Evolutionary conservation across 2,888 invertebrate genomes (phyloP).

Genomic region (Tachina lurida): DNA sequence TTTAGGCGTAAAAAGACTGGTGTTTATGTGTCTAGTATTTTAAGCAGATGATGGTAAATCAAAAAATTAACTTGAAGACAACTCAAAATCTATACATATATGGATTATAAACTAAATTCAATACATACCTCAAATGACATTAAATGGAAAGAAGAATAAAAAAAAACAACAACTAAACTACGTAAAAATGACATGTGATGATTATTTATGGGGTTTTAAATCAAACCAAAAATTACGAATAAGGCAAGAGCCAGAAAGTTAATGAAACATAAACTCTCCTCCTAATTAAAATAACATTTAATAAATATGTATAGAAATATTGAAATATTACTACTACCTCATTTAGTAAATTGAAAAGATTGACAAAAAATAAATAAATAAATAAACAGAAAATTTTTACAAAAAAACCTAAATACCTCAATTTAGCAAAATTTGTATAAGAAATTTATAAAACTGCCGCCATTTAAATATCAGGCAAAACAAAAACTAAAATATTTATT

Average conservation of each 20-base stretch:
- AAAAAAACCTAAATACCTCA: conserved; percentile 72
- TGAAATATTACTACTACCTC: conserved; percentile 70
- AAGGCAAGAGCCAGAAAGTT: not conserved
- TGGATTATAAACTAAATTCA: conserved; percentile 57
- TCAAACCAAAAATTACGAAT: conserved; percentile 25
- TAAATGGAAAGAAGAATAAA: not conserved
- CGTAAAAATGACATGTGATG: conserved; percentile 40
- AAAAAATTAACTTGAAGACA: conserved; percentile 48
- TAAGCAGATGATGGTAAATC: conserved; percentile 56
- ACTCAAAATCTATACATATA: conserved; percentile 43
- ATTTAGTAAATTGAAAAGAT: conserved; percentile 69
- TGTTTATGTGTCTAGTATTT: conserved; percentile 62
- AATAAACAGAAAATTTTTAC: conserved; percentile 51
- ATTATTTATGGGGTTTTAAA: conserved; percentile 29
- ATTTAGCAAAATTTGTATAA: conserved; percentile 71
- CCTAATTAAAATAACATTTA: conserved; percentile 32
- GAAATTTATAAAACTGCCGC: conserved; percentile 61
- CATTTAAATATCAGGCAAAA: conserved; percentile 62
- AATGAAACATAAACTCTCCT: not conserved
- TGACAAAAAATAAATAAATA: conserved; percentile 41
- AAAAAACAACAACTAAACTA: not conserved
- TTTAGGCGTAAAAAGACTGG: conserved; percentile 68
- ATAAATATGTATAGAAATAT: conserved; percentile 50
- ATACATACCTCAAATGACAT: conserved; percentile 51
- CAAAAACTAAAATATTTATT: conserved; percentile 18